Base-by-base conservation (phyloP, 2,888 invertebrate species). In the Drosophila heteroneura region DNA sequence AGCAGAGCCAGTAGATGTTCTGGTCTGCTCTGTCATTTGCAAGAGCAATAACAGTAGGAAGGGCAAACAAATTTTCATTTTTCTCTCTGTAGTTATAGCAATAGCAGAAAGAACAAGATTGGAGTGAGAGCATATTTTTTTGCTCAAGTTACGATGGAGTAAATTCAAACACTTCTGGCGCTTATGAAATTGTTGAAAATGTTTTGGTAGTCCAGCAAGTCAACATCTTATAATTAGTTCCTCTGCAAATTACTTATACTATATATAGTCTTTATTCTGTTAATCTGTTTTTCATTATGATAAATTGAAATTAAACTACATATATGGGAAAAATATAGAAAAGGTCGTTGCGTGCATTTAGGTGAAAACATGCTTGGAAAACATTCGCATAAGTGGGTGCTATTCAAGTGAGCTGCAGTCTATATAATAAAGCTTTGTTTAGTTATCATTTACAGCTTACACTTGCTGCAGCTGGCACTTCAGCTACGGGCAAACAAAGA, bases 371-470 rank as follows among this genome's bases (percentile, higher is more conserved):
- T 56, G 26, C 37, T 19, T 56, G 6, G 12, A 26, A 37, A 37
- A 37, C 12, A 37, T 37, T 12, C 14, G 26, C 35, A 4, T 19
- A 54, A 54, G 54, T 22, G 26, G 19, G 54, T 35, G 6, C 54
- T 26, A 54, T 54, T 54, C 54, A 37, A 28, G 56, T 56, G 26
- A 37, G 56, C 28, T 19, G 37, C 37, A 12, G 26, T 28, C 22
- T 70, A 53, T 58, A 26, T 58, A 59, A 73, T 58, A 63, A 76
- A 75, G 79, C 81, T 79, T 91, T 91, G 89, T 91, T 91, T 91
- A 86, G 82, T 86, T 91, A 76, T 91, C 85, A 91, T 90, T 90
- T 90, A 71, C 63, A 68, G 74, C 47, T 54, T 30, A 19, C 35
- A 37, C 67, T 62, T 70, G 70, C 47, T 47, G 47, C 47, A 47